These are phyloP conservation scores for Trachemys scripta DNA, from an alignment of 2,113 vertebrate genomes.

Conservation along the genomic window DNA sequence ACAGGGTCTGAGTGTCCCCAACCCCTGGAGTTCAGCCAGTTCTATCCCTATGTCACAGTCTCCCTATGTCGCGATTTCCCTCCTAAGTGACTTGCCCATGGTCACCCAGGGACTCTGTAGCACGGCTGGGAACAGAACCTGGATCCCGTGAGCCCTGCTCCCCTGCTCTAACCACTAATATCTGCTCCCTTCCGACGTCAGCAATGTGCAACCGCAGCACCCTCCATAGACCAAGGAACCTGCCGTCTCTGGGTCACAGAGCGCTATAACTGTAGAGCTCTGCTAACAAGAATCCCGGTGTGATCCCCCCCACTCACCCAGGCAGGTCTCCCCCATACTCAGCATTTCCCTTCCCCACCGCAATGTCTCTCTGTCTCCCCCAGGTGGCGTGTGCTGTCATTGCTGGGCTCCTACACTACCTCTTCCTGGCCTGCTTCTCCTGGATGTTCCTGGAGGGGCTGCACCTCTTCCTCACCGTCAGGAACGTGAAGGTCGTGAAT, in stretches of 20 bases:
- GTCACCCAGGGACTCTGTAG: no score
- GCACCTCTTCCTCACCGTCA: no score
- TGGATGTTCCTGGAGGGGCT: constrained; percentile 59
- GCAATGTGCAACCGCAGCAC: constrained; percentile 22
- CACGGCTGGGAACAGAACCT: no score
- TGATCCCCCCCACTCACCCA: neutral
- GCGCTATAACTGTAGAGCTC: no score
- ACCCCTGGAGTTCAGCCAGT: no score
- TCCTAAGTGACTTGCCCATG: no score
- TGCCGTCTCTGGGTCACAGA: neutral
- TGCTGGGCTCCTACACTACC: constrained; percentile 51
- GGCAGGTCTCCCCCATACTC: no score
- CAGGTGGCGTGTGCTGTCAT: constrained; percentile 21
- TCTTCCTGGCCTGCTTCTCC: constrained; percentile 62
- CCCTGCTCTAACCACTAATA: no score
- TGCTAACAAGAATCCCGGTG: neutral
- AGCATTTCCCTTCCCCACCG: no score
- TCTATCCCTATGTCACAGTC: neutral
- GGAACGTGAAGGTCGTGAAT: no score
- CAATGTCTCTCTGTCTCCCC: neutral
- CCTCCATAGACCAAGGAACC: neutral
- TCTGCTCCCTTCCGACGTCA: neutral
- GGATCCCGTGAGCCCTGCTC: no score
- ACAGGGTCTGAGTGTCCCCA: no score
- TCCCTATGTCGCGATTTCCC: constrained; percentile 71